Conservation (phyloP, 2,888 invertebrate genomes). For the Erebia epiphron region DNA sequence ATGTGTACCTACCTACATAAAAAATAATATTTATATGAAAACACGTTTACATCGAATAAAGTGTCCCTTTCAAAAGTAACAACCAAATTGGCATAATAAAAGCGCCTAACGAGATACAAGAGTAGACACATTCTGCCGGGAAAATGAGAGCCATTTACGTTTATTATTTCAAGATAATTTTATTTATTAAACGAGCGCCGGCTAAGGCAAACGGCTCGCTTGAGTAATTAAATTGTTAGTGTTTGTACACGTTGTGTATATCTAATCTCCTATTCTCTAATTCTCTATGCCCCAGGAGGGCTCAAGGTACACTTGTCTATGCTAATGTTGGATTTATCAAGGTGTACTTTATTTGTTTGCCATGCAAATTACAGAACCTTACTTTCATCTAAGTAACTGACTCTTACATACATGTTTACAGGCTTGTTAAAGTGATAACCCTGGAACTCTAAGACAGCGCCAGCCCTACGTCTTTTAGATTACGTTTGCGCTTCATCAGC, state of each 20-base stretch:
- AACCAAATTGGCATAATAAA: constrained; percentile 25
- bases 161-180: constrained; percentile 48
- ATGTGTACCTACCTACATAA: not conserved
- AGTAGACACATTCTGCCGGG: constrained; percentile 27
- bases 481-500: no score
- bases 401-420: not conserved
- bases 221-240: constrained; percentile 39
- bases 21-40: not conserved
- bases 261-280: constrained; percentile 14
- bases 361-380: constrained; percentile 27
- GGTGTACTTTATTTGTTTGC: constrained; percentile 26
- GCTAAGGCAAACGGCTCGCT: constrained; percentile 26
- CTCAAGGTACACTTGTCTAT: constrained; percentile 26
- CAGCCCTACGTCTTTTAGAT: no score
- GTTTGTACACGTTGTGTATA: constrained; percentile 26
- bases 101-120: constrained; percentile 23
- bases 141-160: constrained; percentile 29
- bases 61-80: constrained; percentile 19
- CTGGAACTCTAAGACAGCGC: no score
- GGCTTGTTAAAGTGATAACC: no score
- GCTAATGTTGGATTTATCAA: constrained; percentile 30
- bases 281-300: constrained; percentile 19
- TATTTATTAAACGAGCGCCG: constrained; percentile 48
- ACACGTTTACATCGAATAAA: constrained; percentile 15
- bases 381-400: not conserved